A percentile compares a stretch with the other conserved stretches of the same genome.
Evolutionary conservation across 2,797 vertebrate species (phyloP).

Genomic region (Lophotriccus pileatus): DNA sequence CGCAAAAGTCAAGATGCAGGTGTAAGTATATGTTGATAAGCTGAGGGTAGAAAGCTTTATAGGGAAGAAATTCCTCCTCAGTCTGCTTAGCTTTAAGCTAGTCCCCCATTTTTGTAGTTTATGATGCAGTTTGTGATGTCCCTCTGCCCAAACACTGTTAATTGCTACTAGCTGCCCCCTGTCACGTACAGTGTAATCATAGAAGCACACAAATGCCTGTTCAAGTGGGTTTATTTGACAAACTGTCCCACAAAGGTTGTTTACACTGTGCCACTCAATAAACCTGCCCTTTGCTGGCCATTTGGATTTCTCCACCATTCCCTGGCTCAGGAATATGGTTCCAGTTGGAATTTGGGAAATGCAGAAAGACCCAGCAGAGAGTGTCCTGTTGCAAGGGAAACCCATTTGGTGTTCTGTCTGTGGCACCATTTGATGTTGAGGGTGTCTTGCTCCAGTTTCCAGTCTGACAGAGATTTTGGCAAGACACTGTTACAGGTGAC

Average conservation of each 20-base stretch:
- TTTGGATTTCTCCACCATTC: not conserved
- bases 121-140: not conserved
- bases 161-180: not conserved
- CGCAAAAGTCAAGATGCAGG: not conserved
- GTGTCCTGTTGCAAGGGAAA: not conserved
- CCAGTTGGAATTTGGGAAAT: not conserved
- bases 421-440: not conserved
- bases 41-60: not conserved
- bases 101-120: not conserved
- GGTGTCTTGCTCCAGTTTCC: not conserved
- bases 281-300: not conserved
- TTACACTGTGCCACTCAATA: not conserved
- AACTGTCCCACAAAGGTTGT: not conserved
- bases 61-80: not conserved
- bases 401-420: not conserved
- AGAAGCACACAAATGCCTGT: not conserved
- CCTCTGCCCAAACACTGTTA: not conserved
- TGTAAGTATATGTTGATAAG: not conserved
- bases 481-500: fast-evolving
- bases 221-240: not conserved
- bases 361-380: not conserved
- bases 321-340: not conserved
- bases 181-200: not conserved
- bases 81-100: not conserved
- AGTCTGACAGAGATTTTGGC: not conserved